Conservation (phyloP, 1,140 invertebrate genomes). For the Drosophila fuyamai region DNA sequence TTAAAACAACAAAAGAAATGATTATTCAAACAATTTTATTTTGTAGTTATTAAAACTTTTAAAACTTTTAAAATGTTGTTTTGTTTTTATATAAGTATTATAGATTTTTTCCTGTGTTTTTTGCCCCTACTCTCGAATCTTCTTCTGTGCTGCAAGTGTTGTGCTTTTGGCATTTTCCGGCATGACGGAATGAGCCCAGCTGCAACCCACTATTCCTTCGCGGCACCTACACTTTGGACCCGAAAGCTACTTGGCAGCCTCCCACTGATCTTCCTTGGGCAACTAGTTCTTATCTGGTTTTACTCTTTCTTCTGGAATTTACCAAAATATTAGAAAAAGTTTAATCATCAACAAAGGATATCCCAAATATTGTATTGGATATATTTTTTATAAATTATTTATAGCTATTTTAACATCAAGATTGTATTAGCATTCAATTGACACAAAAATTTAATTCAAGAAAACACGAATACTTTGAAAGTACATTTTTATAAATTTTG, state of each 20-base stretch:
- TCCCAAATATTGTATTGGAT: too few species aligned
- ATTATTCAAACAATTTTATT: not conserved
- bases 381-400: too few species aligned
- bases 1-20: too few species aligned
- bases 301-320: conserved; percentile 18
- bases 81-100: too few species aligned
- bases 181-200: conserved; percentile 60
- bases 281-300: not conserved
- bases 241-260: conserved; percentile 70
- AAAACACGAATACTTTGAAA: too few species aligned
- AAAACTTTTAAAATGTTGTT: too few species aligned
- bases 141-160: conserved; percentile 58
- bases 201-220: conserved; percentile 43
- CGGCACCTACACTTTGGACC: conserved; percentile 73
- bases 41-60: too few species aligned
- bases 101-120: not conserved
- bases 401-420: too few species aligned
- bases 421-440: too few species aligned
- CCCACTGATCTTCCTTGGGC: conserved; percentile 38
- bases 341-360: not conserved
- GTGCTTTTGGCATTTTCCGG: conserved; percentile 62
- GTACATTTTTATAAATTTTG: too few species aligned
- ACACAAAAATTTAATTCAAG: too few species aligned
- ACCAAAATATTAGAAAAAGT: not conserved
- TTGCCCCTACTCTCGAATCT: not conserved